Percentiles rank a stretch among this genome's conserved stretches.
Evolutionary conservation across 1,140 invertebrate species (phyloP).

Genomic region (Pissodes strobi): DNA sequence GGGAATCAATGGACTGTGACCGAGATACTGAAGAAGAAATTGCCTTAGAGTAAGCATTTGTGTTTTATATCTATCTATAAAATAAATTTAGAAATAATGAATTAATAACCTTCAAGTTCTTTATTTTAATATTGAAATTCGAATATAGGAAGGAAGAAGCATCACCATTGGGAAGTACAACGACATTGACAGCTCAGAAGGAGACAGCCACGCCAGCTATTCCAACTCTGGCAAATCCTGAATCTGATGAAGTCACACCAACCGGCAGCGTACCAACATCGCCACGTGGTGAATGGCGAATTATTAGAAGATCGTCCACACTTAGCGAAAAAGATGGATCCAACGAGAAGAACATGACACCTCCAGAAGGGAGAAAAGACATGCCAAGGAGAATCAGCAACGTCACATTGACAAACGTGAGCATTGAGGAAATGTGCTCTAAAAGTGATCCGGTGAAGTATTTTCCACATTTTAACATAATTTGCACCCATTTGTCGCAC

Average conservation of each 20-base stretch:
- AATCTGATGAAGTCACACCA: conserved; percentile 48
- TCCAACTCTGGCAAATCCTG: conserved; percentile 28
- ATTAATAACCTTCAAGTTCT: too few species aligned
- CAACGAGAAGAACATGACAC: conserved; percentile 43
- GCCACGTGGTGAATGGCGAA: conserved; percentile 47
- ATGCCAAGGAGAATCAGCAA: conserved; percentile 48
- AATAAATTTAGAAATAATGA: too few species aligned
- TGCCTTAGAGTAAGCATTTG: conserved; percentile 51
- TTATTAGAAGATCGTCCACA: conserved; percentile 43
- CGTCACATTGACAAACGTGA: conserved; percentile 64
- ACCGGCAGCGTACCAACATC: conserved; percentile 55
- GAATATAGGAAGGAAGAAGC: conserved; percentile 47
- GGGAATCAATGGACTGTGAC: conserved; percentile 57
- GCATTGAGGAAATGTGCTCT: conserved; percentile 47
- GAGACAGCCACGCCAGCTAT: conserved; percentile 36
- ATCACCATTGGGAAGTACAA: conserved; percentile 43
- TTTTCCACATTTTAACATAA: too few species aligned
- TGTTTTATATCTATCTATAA: too few species aligned
- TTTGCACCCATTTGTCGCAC: too few species aligned
- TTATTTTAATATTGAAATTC: too few species aligned
- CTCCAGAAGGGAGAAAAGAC: conserved; percentile 27
- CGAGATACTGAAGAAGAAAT: conserved; percentile 48
- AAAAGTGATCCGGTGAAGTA: conserved; percentile 55
- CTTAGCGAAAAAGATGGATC: conserved; percentile 48
- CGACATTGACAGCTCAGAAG: conserved; percentile 45